phyloP scores from a whole-genome alignment of 2,113 vertebrate genomes.

The Leptobrachium leishanense region DNA sequence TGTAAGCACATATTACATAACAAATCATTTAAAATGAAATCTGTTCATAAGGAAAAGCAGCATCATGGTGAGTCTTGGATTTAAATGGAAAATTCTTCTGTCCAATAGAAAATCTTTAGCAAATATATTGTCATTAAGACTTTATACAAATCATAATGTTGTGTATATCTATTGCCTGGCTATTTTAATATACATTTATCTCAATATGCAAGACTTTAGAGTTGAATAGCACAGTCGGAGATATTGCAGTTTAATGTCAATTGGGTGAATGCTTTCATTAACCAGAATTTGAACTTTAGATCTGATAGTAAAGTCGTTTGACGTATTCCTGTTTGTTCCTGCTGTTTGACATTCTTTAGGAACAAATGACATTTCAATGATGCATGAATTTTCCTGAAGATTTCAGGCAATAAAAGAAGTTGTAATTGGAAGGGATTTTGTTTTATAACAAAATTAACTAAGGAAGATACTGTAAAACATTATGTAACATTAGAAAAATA shows the following conservation, averaged over 20 bases:
- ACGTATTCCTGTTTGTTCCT: slow-evolving; percentile 2
- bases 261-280: slow-evolving; percentile 7
- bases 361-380: slow-evolving; percentile 24
- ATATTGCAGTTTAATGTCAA: not conserved
- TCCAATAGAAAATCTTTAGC: not conserved
- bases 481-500: slow-evolving; percentile 27
- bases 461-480: slow-evolving; percentile 8
- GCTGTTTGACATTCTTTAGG: slow-evolving; percentile 9
- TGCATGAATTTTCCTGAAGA: slow-evolving; percentile 11
- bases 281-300: slow-evolving; percentile 16
- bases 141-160: not conserved
- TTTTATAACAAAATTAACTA: not conserved
- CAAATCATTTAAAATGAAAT: no score
- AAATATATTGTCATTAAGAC: not conserved
- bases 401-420: slow-evolving; percentile 5
- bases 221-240: slow-evolving; percentile 10
- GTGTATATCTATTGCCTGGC: slow-evolving; percentile 4
- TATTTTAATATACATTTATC: slow-evolving; percentile 18
- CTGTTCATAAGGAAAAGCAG: no score
- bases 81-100: no score
- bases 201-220: slow-evolving; percentile 14
- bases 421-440: not conserved
- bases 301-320: not conserved
- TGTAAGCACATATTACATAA: no score
- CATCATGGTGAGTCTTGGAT: no score